Evolutionary conservation across 2,113 vertebrate species (phyloP), one percentile per base, ranked within the genome.

Genomic region (Protobothrops mucrosquamatus): DNA sequence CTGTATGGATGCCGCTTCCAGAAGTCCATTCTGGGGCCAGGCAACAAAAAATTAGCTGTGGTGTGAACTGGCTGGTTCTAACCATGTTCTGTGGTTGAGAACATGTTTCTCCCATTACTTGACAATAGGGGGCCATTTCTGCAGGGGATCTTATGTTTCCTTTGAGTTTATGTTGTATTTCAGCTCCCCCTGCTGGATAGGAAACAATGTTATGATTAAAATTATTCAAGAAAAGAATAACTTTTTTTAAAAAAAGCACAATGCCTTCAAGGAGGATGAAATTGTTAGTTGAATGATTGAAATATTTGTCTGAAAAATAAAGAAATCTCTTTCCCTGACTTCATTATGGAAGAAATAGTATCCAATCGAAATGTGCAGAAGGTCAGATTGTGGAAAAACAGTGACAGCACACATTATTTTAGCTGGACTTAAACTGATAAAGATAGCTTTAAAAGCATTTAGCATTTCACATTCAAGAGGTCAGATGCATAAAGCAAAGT

Each of bases 131-230:
- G 89, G 7, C 2, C 87, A n/a, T 1, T 3, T 59, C 85, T 87
- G 89, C 29, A 61, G 89, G 92, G 92, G 11, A 9, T 39, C 20
- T 22, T 22, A 51, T 10, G 1, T 14, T 18, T 92, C 87, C 52
- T 51, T 57, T 46, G 85, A 39, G 2, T 89, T 29, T 91, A 1
- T 26, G 9, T 11, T 95, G 88, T 52, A 87, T 87, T 94, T 93
- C 0, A 0, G 74, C 91, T 94, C 92, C 93, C 57, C 93, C 94
- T 93, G 92, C 74, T 92, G 94, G 93, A 91, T 81, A 24, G 24
- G 48, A 90, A 11, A 4, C 12, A 91, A 57, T 14, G 12, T 4
- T 85, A 3, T 39, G 39, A 0, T 0, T 29, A 0, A 0, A n/a
- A 0, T 81, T 61, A 59, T 81, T 81, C 18, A 43, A 26, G 5